A percentile compares a stretch with the other conserved stretches of the same genome.
phyloP scores from a whole-genome alignment of 2,113 vertebrate species.

The Tretioscincus oriximinensis region DNA sequence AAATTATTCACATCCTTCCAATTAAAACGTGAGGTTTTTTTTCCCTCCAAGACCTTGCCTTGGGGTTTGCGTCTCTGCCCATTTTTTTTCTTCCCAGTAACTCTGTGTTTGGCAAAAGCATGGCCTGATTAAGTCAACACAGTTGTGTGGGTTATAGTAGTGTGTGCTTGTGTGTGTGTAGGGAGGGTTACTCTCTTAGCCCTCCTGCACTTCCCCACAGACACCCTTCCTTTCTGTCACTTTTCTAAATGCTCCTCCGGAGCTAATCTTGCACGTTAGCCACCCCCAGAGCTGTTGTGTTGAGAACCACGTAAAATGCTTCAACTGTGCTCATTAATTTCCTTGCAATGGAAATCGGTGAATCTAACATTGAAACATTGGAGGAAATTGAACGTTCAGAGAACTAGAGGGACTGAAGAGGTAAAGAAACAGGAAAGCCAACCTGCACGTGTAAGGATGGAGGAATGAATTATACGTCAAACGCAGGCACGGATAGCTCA shows the following conservation, averaged over 20 bases:
- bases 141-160: background rate
- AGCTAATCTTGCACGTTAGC: background rate
- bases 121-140: conserved; percentile 30
- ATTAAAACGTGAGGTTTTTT: background rate
- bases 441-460: accelerated
- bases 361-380: background rate
- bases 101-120: conserved; percentile 11
- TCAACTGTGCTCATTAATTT: conserved; percentile 42
- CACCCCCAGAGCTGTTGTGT: conserved; percentile 32
- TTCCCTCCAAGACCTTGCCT: background rate
- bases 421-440: background rate
- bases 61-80: background rate
- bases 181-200: too few species aligned
- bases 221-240: background rate
- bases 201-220: background rate
- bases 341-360: conserved; percentile 16
- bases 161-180: too few species aligned
- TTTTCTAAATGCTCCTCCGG: conserved; percentile 22
- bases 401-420: background rate
- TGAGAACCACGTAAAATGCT: conserved; percentile 31
- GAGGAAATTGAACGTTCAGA: conserved; percentile 27
- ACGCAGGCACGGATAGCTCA: too few species aligned
- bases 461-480: too few species aligned
- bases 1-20: background rate
- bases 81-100: background rate